Percentiles rank a stretch among this genome's conserved stretches.
Conservation (phyloP, 1,140 invertebrate genomes). For the Penaeus chinensis region DNA sequence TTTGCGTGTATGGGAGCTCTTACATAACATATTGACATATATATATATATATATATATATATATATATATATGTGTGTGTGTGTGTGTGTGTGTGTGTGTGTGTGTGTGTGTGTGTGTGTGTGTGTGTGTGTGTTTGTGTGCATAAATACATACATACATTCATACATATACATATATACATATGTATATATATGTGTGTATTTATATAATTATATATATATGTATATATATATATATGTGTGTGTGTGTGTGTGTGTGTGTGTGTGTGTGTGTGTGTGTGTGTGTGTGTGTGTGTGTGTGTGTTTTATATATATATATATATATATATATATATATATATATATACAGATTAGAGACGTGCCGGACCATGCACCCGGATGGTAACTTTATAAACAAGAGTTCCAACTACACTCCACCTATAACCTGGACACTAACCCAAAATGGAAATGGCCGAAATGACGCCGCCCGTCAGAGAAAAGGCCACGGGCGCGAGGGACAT, state of each 20-base stretch:
- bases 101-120: background rate
- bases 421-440: slow-evolving; percentile 6
- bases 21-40: slow-evolving; percentile 24
- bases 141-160: slow-evolving; percentile 5
- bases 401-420: background rate
- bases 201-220: slow-evolving; percentile 20
- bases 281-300: background rate
- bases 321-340: too few species aligned
- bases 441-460: slow-evolving; percentile 39
- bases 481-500: slow-evolving; percentile 84
- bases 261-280: slow-evolving; percentile 34
- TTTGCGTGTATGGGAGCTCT: background rate
- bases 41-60: slow-evolving; percentile 8
- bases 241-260: slow-evolving; percentile 37
- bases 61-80: background rate
- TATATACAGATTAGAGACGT: background rate
- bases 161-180: background rate
- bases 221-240: slow-evolving; percentile 40
- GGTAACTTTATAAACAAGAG: background rate
- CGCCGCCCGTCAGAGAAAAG: slow-evolving; percentile 77
- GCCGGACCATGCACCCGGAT: background rate
- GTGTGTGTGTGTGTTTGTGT: background rate
- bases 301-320: too few species aligned
- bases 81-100: background rate
- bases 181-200: slow-evolving; percentile 28